A percentile compares a stretch with the other conserved stretches of the same genome.
phyloP scores from a whole-genome alignment of 2,113 vertebrate species.

The Burhinus oedicnemus region DNA sequence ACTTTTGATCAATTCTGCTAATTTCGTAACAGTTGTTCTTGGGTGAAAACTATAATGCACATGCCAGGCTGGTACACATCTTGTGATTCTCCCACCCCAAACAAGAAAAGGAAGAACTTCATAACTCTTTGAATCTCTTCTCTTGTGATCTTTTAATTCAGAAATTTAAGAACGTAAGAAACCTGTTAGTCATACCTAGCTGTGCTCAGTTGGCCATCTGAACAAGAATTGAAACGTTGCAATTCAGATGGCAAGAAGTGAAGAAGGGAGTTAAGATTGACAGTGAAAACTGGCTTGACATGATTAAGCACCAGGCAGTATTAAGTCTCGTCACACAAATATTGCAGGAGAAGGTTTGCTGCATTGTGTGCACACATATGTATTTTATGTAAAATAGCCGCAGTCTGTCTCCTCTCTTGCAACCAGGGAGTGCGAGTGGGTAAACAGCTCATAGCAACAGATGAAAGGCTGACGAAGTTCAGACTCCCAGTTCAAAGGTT shows the following conservation, averaged over 20 bases:
- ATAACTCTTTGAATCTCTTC: neutral
- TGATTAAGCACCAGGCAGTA: constrained; percentile 41
- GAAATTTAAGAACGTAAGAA: constrained; percentile 40
- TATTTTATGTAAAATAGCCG: constrained; percentile 26
- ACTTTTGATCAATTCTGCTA: neutral
- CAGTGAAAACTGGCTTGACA: constrained; percentile 48
- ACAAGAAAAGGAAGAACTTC: neutral
- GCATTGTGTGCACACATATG: neutral
- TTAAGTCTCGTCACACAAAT: neutral
- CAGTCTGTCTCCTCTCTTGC: neutral
- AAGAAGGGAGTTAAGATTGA: constrained; percentile 27
- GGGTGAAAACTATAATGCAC: neutral
- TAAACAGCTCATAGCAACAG: constrained; percentile 39
- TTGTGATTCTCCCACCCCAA: neutral
- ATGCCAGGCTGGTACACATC: rapidly evolving
- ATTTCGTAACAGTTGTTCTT: neutral
- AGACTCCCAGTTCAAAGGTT: constrained; percentile 30
- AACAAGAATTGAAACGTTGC: constrained; percentile 18
- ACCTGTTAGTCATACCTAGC: neutral
- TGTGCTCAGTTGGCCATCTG: neutral
- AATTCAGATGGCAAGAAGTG: neutral
- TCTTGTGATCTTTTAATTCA: neutral
- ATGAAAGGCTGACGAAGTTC: constrained; percentile 37
- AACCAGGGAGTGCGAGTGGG: neutral
- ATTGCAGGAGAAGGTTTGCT: neutral